Base-by-base conservation (phyloP, 2,113 vertebrate species). In the Ictalurus punctatus region DNA sequence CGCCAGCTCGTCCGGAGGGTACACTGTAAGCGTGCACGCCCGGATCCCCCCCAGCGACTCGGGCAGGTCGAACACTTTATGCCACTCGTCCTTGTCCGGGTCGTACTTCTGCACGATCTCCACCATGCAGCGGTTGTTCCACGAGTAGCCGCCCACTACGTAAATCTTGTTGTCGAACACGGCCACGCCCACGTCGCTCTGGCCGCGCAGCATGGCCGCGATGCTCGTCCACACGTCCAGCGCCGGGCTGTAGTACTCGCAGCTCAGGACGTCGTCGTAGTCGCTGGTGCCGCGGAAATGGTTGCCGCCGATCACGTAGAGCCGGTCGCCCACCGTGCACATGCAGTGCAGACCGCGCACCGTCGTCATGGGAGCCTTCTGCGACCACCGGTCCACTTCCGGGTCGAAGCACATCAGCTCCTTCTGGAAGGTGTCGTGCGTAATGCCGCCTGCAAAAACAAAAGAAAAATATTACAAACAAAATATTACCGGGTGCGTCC, bases 61-160 rank as follows among this genome's bases (percentile, higher is more conserved):
- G 0, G 98, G 98, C 87, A 99, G 96, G 94, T 99, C 98, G 92
- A 99, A 99, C 5, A 99, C 98, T 94, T 99, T 99, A 95, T 99
- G 98, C 98, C 98, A 99, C 93, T 99, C 98, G 91, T 99, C 98
- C 92, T 98, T 98, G 90, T 99, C 98, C 0, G 98, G 98, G 92
- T 99, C 98, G 8, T 99, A 99, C 91, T 98, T 99, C 95, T 99
- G 98, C 89, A 99, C 98, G 91, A 99, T 99, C 95, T 99, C 98
- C 91, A 99, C 98, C 98, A 99, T 99, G 92, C 98, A 99, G 52
- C 98, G 97, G 95, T 99, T 99, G 96, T 99, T 99, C 98, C 98
- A 99, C 0, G 98, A 99, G 94, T 99, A 99, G 59, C 98, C 98
- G 86, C 98, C 98, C 91, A 99, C 98, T 93, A 99, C 98, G 63